A percentile compares a stretch with the other conserved stretches of the same genome.
Evolutionary conservation across 2,113 vertebrate genomes (phyloP).

Genomic region (Dicaeum eximium): DNA sequence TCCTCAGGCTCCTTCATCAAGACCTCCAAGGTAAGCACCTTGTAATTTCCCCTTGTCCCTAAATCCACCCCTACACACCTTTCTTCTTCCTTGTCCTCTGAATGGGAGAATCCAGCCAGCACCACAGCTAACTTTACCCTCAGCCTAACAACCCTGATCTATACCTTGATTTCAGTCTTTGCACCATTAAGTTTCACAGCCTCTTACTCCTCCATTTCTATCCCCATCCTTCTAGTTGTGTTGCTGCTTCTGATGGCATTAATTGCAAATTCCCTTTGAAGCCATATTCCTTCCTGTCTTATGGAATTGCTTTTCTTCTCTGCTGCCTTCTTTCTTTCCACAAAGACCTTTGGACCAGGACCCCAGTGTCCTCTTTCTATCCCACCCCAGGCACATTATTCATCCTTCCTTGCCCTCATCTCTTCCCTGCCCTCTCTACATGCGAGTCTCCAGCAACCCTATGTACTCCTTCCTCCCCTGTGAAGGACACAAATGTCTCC

Average conservation of each 20-base stretch:
- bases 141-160: background rate
- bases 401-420: background rate
- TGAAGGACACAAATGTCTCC: background rate
- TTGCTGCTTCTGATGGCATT: background rate
- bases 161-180: background rate
- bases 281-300: background rate
- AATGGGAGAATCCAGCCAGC: background rate
- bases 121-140: background rate
- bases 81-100: background rate
- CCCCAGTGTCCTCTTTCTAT: background rate
- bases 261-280: background rate
- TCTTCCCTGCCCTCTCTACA: background rate
- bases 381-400: background rate
- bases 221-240: background rate
- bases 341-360: background rate
- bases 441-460: background rate
- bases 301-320: background rate
- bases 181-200: background rate
- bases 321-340: background rate
- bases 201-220: background rate
- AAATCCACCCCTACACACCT: background rate
- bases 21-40: background rate
- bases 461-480: background rate
- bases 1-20: background rate
- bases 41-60: background rate